phyloP scores from a whole-genome alignment of 2,888 invertebrate species.

The Tenthredo amoena region DNA sequence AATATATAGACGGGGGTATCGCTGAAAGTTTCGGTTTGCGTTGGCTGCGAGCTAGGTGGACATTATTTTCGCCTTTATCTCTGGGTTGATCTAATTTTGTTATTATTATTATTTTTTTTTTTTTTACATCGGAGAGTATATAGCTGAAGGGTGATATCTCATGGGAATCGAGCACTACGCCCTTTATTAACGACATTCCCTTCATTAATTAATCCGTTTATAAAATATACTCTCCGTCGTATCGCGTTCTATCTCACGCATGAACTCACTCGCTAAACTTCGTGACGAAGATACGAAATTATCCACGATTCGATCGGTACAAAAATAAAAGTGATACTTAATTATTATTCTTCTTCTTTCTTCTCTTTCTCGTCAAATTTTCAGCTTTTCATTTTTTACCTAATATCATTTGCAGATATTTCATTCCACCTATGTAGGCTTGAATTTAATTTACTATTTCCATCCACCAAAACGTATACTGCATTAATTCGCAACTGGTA shows the following conservation, averaged over 20 bases:
- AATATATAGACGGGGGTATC: not conserved
- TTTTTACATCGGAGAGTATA: constrained; percentile 8
- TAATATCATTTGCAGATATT: not conserved
- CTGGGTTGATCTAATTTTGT: not conserved
- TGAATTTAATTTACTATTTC: not conserved
- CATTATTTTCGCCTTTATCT: constrained; percentile 10
- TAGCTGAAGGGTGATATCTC: constrained; percentile 26
- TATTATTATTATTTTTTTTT: not conserved
- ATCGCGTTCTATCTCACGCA: not conserved
- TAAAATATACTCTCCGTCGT: constrained; percentile 6
- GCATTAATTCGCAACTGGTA: not conserved
- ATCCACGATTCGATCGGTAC: not conserved
- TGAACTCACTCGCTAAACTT: not conserved
- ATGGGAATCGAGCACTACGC: constrained; percentile 24
- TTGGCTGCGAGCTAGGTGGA: not conserved
- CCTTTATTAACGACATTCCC: constrained; percentile 26
- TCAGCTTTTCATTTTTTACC: not conserved
- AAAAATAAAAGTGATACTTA: not conserved
- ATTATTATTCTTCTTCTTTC: not conserved
- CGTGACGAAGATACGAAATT: not conserved
- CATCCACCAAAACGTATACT: not conserved
- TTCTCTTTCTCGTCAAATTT: not conserved
- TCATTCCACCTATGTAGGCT: not conserved
- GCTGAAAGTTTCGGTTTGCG: not conserved
- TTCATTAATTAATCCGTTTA: constrained; percentile 39